A percentile compares a stretch with the other conserved stretches of the same genome.
phyloP scores from a whole-genome alignment of 1,140 invertebrate species.

The Elymnias hypermnestra region DNA sequence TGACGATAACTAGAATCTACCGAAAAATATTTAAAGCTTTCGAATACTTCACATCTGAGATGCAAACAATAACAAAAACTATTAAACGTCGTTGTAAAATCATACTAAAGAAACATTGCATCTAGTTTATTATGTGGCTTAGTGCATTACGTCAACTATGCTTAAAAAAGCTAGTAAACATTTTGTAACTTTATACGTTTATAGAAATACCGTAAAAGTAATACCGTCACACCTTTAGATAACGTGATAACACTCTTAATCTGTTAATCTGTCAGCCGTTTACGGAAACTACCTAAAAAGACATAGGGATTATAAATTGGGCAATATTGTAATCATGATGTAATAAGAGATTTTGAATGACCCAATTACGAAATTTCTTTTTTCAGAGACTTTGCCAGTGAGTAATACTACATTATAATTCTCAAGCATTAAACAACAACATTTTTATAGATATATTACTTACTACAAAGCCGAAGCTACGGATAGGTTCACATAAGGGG shows the following conservation, averaged over 20 bases:
- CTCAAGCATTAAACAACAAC: background rate
- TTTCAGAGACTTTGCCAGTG: background rate
- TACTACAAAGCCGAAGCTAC: too few species aligned
- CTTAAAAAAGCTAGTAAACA: conserved; percentile 1
- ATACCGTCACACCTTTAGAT: background rate
- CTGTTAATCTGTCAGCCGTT: conserved; percentile 1
- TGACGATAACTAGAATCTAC: too few species aligned
- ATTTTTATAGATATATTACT: too few species aligned
- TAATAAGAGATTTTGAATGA: background rate
- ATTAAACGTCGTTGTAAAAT: too few species aligned
- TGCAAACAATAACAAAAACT: too few species aligned
- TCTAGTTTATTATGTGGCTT: conserved; percentile 3
- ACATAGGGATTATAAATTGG: conserved; percentile 1
- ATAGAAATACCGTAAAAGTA: background rate
- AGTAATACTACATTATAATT: too few species aligned
- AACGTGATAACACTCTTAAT: background rate
- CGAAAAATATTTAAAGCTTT: too few species aligned
- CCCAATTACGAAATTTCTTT: background rate
- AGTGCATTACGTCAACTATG: background rate
- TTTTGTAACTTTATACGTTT: conserved; percentile 3
- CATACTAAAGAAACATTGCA: too few species aligned
- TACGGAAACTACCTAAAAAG: background rate
- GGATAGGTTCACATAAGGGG: too few species aligned
- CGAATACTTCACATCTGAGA: too few species aligned
- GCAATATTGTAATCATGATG: background rate